Conservation (phyloP, 1,140 invertebrate genomes). For the Papilio xuthus region DNA sequence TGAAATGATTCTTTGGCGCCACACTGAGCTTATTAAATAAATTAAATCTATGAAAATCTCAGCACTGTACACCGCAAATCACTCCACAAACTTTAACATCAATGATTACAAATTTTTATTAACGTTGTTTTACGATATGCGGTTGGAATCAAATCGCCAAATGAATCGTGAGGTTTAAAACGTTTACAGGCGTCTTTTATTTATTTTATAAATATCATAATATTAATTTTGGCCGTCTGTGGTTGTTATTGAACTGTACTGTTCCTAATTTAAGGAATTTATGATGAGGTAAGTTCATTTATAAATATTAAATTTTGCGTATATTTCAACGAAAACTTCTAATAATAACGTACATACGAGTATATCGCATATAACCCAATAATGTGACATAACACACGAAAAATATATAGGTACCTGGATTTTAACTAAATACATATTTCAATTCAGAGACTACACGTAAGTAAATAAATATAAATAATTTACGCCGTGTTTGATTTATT, state of each 20-base stretch:
- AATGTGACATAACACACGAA: background rate
- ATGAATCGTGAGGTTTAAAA: background rate
- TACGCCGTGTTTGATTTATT: too few relatives aligned
- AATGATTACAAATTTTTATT: constrained; percentile 43
- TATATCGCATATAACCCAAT: background rate
- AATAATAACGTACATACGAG: constrained; percentile 8
- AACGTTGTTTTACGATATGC: constrained; percentile 40
- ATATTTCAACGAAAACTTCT: background rate
- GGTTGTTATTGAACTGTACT: constrained; percentile 25
- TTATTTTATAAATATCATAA: constrained; percentile 30
- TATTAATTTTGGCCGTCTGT: constrained; percentile 31
- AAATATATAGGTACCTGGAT: background rate
- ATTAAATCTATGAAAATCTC: constrained; percentile 34
- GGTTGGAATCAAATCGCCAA: constrained; percentile 29
- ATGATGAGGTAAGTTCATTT: constrained; percentile 10
- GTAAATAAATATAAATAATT: too few relatives aligned
- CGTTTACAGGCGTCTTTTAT: constrained; percentile 5
- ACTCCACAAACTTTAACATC: constrained; percentile 40
- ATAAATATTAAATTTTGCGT: background rate
- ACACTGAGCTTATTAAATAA: constrained; percentile 39
- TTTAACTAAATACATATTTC: background rate
- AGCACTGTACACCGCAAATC: constrained; percentile 40
- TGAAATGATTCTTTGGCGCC: constrained; percentile 38
- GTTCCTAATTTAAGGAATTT: constrained; percentile 16
- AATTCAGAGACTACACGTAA: too few relatives aligned